Base-by-base conservation (phyloP, 2,113 vertebrate species). In the Ahaetulla prasina region DNA sequence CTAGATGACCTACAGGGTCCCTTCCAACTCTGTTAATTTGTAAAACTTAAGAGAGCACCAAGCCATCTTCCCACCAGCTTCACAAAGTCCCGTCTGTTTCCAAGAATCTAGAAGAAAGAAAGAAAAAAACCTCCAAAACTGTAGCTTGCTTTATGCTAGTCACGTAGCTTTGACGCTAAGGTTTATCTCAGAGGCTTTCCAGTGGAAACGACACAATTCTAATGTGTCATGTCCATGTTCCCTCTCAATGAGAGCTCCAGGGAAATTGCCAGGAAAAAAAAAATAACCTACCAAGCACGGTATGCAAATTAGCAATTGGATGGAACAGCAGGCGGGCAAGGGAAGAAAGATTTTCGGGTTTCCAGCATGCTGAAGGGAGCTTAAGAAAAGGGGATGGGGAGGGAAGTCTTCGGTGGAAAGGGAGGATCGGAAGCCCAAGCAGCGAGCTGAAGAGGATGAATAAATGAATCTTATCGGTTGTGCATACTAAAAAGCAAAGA, bases 251-350 rank as follows among this genome's bases (percentile, higher is more conserved):
- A 35, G 57, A 18, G 49, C 85, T 57, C 3, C 8, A 18, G 91
- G 94, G 94, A 97, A 96, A 95, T 94, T 93, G 91, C n/a, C 55
- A 10, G 60, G 39, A 27, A 12, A 11, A 30, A 30, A 63, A 63
- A 60, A 10, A 63, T 20, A 94, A 1, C 91, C 11, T n/a, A n/a
- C n/a, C 86, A 50, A 25, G 0, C 10, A n/a, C 63, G n/a, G 30
- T 1, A 23, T 39, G 94, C 85, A 92, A 93, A 0, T 92, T 87
- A 94, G 90, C 74, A 91, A 85, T 0, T 23, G 49, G 86, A 92
- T 80, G 43, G 12, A 74, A 23, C 2, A 8, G 91, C 27, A 20
- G 45, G 12, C 30, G 55, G 23, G 80, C 50, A 86, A 30, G 2
- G 60, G 90, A n/a, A 16, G 57, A 25, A 89, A 90, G 88, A 60